A percentile compares a stretch with the other conserved stretches of the same genome.
These are phyloP conservation scores for Plectropomus leopardus DNA, from an alignment of 2,113 vertebrate genomes.

Conservation along the genomic window DNA sequence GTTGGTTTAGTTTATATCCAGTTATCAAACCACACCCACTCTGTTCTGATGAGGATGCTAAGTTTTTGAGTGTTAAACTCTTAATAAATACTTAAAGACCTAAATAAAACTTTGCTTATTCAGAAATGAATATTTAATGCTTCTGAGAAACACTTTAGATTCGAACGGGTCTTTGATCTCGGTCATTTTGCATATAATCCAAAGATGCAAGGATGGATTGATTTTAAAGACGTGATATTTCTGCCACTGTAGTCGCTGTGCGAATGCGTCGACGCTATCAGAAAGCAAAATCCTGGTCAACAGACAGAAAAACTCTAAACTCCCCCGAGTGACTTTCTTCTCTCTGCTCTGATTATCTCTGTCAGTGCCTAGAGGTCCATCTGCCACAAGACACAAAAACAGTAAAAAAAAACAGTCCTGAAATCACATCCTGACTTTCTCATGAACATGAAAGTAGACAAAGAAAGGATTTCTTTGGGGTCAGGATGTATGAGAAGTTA, in stretches of 20 bases:
- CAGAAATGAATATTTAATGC: not conserved
- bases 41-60: not conserved
- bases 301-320: constrained; percentile 10
- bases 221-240: not conserved
- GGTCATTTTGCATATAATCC: not conserved
- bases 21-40: not conserved
- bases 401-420: not conserved
- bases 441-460: constrained; percentile 25
- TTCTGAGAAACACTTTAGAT: not conserved
- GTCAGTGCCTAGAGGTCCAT: constrained; percentile 50
- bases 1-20: not conserved
- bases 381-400: constrained; percentile 36
- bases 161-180: not conserved
- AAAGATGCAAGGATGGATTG: not conserved
- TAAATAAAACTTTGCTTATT: not conserved
- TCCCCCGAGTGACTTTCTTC: constrained; percentile 39
- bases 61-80: not conserved
- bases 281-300: constrained; percentile 5
- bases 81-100: no score
- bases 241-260: not conserved
- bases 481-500: constrained; percentile 7
- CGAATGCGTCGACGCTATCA: not conserved
- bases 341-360: constrained; percentile 62
- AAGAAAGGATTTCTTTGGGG: constrained; percentile 1
- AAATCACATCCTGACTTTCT: constrained; percentile 18